These are phyloP conservation scores for Gallirallus australis DNA, from an alignment of 2,797 vertebrate genomes.

Conservation along the genomic window DNA sequence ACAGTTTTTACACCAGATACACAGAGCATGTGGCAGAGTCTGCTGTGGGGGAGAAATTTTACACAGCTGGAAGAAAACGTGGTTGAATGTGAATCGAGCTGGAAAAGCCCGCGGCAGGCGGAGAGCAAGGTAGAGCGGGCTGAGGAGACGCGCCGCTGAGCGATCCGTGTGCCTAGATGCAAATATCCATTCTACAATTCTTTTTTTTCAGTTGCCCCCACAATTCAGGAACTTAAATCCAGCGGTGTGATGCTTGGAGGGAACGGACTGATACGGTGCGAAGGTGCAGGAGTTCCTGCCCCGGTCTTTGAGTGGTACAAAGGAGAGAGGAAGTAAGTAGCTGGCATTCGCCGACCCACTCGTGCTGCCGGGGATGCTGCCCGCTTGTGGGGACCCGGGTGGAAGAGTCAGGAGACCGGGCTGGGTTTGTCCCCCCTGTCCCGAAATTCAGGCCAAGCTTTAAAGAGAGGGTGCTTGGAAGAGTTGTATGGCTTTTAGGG, in stretches of 20 bases:
- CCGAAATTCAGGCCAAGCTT: rapidly evolving
- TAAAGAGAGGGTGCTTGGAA: rapidly evolving
- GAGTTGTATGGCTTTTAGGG: rapidly evolving
- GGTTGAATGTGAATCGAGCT: not conserved
- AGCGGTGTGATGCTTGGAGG: slow-evolving; percentile 89
- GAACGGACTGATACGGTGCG: slow-evolving; percentile 92
- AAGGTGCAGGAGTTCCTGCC: slow-evolving; percentile 93
- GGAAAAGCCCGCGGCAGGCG: not conserved
- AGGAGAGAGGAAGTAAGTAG: slow-evolving; percentile 96
- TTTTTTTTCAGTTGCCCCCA: slow-evolving; percentile 88
- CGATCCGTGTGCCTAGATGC: not conserved
- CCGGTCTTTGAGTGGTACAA: slow-evolving; percentile 96
- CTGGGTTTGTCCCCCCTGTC: not conserved
- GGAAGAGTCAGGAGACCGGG: not conserved
- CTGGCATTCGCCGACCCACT: not conserved
- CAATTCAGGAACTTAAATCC: slow-evolving; percentile 97
- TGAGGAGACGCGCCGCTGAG: not conserved
- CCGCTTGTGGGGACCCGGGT: not conserved
- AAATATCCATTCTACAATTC: slow-evolving; percentile 55
- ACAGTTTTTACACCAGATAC: not conserved
- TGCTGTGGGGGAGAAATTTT: not conserved
- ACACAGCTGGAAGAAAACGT: not conserved
- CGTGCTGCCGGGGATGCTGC: not conserved
- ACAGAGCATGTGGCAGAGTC: not conserved
- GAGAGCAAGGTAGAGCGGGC: not conserved